Conservation (phyloP, 2,888 invertebrate species). For the Hecatera dysodea region DNA sequence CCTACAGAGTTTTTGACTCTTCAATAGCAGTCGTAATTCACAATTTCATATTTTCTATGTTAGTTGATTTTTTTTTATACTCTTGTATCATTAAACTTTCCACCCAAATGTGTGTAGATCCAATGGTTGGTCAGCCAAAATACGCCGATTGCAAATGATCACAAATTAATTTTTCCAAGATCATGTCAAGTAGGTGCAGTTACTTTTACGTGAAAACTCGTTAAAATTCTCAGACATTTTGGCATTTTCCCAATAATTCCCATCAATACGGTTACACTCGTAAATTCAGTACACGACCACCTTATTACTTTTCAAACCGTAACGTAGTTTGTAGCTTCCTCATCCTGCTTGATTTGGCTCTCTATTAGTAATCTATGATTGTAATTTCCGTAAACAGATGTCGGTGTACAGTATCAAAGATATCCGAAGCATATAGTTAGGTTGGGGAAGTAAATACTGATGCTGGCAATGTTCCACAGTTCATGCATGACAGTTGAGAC, state of each 20-base stretch:
- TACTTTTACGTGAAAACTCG: conserved; percentile 63
- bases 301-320: conserved; percentile 49
- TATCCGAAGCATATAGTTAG: conserved; percentile 33
- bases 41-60: too few species aligned
- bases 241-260: conserved; percentile 73
- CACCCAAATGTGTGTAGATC: not conserved
- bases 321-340: conserved; percentile 54
- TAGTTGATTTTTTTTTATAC: too few species aligned
- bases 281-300: conserved; percentile 54
- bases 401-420: conserved; percentile 42
- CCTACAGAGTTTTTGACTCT: not conserved
- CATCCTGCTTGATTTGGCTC: conserved; percentile 40
- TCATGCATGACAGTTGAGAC: conserved; percentile 57
- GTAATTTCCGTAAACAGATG: conserved; percentile 67
- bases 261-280: conserved; percentile 60
- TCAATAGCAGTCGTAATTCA: not conserved
- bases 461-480: conserved; percentile 63
- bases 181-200: conserved; percentile 51
- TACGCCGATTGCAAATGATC: conserved; percentile 37
- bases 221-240: conserved; percentile 78
- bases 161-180: conserved; percentile 43
- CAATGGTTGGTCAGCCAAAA: conserved; percentile 18
- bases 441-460: conserved; percentile 52
- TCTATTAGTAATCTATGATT: conserved; percentile 62
- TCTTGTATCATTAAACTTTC: conserved; percentile 20